Percentiles rank a stretch among this genome's conserved stretches.
phyloP scores from a whole-genome alignment of 1,140 invertebrate genomes.

The Mylabris phalerata region DNA sequence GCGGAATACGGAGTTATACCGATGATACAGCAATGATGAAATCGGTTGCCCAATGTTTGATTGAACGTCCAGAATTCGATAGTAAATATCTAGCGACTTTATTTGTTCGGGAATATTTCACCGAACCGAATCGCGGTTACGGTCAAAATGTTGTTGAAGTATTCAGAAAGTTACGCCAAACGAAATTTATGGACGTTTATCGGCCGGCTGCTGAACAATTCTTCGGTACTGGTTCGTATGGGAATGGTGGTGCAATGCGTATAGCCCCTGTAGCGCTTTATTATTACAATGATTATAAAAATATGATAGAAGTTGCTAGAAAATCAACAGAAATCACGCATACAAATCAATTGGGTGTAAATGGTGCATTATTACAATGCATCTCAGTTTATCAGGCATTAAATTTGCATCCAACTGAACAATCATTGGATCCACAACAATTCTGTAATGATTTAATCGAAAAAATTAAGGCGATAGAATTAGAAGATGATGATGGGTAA shows the following conservation, averaged over 20 bases:
- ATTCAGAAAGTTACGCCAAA: constrained; percentile 54
- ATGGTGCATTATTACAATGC: constrained; percentile 61
- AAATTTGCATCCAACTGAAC: constrained; percentile 40
- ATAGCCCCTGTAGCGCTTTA: constrained; percentile 64
- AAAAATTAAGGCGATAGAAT: constrained; percentile 56
- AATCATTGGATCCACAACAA: constrained; percentile 41
- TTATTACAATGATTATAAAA: constrained; percentile 47
- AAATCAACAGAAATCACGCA: constrained; percentile 60
- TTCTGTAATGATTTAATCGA: constrained; percentile 53
- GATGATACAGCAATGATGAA: constrained; percentile 76
- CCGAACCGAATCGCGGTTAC: constrained; percentile 60
- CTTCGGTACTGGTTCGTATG: constrained; percentile 64
- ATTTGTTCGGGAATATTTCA: constrained; percentile 61
- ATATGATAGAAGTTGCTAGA: constrained; percentile 47
- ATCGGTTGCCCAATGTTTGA: constrained; percentile 56
- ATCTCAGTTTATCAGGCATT: constrained; percentile 53
- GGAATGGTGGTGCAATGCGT: constrained; percentile 74
- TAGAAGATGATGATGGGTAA: constrained; percentile 32
- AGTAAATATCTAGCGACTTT: constrained; percentile 53
- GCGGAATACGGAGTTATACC: constrained; percentile 57
- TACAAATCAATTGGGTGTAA: constrained; percentile 54
- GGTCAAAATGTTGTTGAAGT: constrained; percentile 56
- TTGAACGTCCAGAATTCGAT: constrained; percentile 53
- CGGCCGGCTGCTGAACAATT: constrained; percentile 64
- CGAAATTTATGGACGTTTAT: constrained; percentile 55